A percentile compares a stretch with the other conserved stretches of the same genome.
Conservation (phyloP, 2,888 invertebrate species). For the Sialis lutaria region DNA sequence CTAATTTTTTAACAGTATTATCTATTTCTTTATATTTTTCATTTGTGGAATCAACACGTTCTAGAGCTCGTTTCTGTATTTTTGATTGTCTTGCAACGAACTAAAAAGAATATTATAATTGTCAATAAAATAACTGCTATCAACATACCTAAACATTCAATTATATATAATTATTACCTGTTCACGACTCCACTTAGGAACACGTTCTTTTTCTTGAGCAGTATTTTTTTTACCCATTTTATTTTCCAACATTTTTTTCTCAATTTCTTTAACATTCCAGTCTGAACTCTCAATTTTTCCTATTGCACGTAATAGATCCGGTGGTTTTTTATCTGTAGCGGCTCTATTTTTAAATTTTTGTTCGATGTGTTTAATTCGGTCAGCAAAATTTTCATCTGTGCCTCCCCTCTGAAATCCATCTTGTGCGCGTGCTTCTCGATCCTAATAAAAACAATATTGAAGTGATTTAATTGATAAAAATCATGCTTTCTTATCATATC, state of each 20-base stretch:
- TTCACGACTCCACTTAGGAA: conserved; percentile 83
- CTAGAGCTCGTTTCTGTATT: conserved; percentile 46
- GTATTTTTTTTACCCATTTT: conserved; percentile 43
- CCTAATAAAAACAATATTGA: conserved; percentile 15
- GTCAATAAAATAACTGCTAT: conserved; percentile 1
- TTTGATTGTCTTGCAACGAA: conserved; percentile 49
- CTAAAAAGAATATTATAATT: conserved; percentile 16
- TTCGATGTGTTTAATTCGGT: conserved; percentile 55
- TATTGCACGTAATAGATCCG: conserved; percentile 70
- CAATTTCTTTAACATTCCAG: conserved; percentile 83
- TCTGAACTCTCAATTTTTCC: conserved; percentile 78
- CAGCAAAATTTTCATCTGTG: conserved; percentile 38
- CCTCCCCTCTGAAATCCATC: conserved; percentile 20
- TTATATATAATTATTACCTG: conserved; percentile 29
- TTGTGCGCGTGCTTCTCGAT: conserved; percentile 16
- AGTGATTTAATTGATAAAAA: too few species aligned
- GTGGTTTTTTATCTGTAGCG: conserved; percentile 56
- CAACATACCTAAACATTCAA: neutral
- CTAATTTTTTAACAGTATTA: conserved; percentile 49
- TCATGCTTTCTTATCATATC: too few species aligned
- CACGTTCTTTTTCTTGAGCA: conserved; percentile 49
- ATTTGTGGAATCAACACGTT: conserved; percentile 37
- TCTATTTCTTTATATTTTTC: conserved; percentile 57
- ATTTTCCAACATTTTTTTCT: conserved; percentile 71
- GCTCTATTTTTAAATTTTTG: conserved; percentile 50